Conservation (phyloP, 2,888 invertebrate species). For the Amiota communis region DNA sequence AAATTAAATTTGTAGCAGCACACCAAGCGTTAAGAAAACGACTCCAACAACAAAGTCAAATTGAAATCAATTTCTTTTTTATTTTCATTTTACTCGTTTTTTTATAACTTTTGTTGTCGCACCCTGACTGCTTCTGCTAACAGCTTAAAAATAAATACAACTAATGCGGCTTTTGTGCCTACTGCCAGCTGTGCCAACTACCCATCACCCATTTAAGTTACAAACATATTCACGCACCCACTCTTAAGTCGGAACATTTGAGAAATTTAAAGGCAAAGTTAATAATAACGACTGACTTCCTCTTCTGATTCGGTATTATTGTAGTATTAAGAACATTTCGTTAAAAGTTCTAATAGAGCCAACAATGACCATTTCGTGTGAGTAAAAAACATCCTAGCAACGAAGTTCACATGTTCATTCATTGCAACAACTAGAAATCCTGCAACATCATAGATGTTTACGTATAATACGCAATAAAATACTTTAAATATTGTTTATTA, state of each 20-base stretch:
- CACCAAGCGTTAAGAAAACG: slow-evolving; percentile 28
- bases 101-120: neutral
- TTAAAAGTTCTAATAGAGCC: neutral
- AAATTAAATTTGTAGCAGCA: slow-evolving; percentile 64
- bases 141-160: slow-evolving; percentile 66
- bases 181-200: slow-evolving; percentile 58
- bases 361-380: neutral
- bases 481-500: too few species aligned
- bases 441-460: neutral
- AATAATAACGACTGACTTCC: slow-evolving; percentile 66
- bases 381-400: slow-evolving; percentile 59
- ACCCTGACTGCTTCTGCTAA: slow-evolving; percentile 53
- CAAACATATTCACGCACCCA: slow-evolving; percentile 11
- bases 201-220: slow-evolving; percentile 32
- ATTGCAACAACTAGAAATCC: neutral
- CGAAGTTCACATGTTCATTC: too few species aligned
- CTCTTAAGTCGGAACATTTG: neutral
- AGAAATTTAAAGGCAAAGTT: slow-evolving; percentile 56
- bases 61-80: slow-evolving; percentile 63
- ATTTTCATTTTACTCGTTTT: slow-evolving; percentile 6
- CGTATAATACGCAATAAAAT: slow-evolving; percentile 16
- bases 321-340: slow-evolving; percentile 26
- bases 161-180: slow-evolving; percentile 66
- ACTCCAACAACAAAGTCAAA: slow-evolving; percentile 63
- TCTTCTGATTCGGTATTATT: slow-evolving; percentile 49